Conservation (phyloP, 2,888 invertebrate species). For the Mesorhabditis belari region DNA sequence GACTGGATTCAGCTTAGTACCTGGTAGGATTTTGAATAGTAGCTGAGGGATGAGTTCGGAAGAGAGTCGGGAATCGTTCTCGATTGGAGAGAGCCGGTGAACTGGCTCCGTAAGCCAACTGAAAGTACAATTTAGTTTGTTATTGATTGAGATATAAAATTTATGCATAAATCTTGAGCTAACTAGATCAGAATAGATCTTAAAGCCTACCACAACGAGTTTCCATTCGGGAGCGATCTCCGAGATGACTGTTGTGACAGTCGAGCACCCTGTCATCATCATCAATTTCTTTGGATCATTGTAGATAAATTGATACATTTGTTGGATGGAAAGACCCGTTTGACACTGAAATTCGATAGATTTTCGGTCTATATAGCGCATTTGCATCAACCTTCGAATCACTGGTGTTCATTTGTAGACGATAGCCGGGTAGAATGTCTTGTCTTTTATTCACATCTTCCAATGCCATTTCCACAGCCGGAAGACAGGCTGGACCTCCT, state of each 20-base stretch:
- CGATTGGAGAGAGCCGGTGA: conserved; percentile 95
- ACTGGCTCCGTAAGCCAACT: conserved; percentile 97
- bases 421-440: conserved; percentile 47
- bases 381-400: conserved; percentile 52
- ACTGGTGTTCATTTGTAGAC: conserved; percentile 44
- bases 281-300: conserved; percentile 76
- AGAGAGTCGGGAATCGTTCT: conserved; percentile 90
- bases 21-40: conserved; percentile 71
- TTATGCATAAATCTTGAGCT: no score
- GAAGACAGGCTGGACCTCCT: conserved; percentile 73
- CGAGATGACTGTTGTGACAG: conserved; percentile 95
- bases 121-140: conserved; percentile 26
- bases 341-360: conserved; percentile 81
- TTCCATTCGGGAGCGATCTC: conserved; percentile 99
- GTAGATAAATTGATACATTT: conserved; percentile 96
- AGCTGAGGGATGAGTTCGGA: conserved; percentile 96
- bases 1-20: conserved; percentile 8
- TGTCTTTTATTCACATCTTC: conserved; percentile 71
- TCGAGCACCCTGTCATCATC: conserved; percentile 87
- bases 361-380: no score
- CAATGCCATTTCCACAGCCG: conserved; percentile 89
- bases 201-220: conserved; percentile 81
- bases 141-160: no score
- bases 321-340: conserved; percentile 92
- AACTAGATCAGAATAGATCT: no score